Evolutionary conservation across 2,888 invertebrate genomes (phyloP).

Genomic region (Drymonia ruficornis): DNA sequence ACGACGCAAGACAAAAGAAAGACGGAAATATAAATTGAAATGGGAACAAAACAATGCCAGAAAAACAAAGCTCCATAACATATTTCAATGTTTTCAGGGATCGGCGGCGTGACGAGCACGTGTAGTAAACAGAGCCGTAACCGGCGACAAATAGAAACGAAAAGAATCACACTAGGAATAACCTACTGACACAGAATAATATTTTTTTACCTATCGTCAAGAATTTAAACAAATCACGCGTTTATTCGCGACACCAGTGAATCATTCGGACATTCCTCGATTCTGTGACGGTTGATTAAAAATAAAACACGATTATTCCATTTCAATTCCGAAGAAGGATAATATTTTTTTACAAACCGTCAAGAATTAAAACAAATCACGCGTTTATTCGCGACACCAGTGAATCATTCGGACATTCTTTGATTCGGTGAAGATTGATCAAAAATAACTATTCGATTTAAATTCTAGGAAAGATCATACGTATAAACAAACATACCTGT

Average conservation of each 20-base stretch:
- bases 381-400: not conserved
- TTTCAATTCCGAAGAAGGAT: too few relatives aligned
- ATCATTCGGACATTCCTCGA: not conserved
- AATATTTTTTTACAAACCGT: not conserved
- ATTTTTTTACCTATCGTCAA: not conserved
- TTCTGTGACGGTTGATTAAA: not conserved
- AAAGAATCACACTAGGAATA: not conserved
- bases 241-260: not conserved
- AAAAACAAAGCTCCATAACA: not conserved
- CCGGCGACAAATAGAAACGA: not conserved
- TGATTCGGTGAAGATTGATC: not conserved
- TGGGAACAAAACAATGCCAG: not conserved
- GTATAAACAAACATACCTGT: slow-evolving; percentile 6
- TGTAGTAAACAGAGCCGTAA: not conserved
- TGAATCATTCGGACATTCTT: not conserved
- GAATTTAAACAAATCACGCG: not conserved
- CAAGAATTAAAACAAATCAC: not conserved
- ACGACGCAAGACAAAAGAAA: not conserved
- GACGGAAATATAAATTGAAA: not conserved
- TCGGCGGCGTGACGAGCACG: not conserved
- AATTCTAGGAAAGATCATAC: too few relatives aligned
- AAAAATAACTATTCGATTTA: too few relatives aligned
- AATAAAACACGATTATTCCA: too few relatives aligned
- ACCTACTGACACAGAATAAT: slow-evolving; percentile 1
- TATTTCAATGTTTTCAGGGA: not conserved